These are phyloP conservation scores for Branchinecta lynchi DNA, from an alignment of 1,140 invertebrate genomes.

Conservation along the genomic window DNA sequence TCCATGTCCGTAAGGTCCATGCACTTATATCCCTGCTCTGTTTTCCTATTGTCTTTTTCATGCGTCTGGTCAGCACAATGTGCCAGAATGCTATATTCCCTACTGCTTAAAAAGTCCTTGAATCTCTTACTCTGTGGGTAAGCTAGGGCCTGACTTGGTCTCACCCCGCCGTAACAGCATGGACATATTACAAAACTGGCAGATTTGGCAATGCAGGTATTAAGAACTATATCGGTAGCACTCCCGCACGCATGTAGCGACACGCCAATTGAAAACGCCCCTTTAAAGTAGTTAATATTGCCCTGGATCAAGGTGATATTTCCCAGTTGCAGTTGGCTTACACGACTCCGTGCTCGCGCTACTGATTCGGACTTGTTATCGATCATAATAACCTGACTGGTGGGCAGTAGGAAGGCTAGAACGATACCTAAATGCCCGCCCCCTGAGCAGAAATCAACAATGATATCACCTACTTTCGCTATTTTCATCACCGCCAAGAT, in stretches of 20 bases:
- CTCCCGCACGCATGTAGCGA: conserved; percentile 86
- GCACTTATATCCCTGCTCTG: conserved; percentile 53
- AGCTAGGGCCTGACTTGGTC: conserved; percentile 46
- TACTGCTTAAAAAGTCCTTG: conserved; percentile 34
- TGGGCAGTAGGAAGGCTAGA: conserved; percentile 58
- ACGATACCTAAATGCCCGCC: conserved; percentile 81
- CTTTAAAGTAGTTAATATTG: conserved; percentile 67
- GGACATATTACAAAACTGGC: conserved; percentile 80
- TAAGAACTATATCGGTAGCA: conserved; percentile 78
- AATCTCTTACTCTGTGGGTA: conserved; percentile 52
- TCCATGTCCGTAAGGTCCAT: conserved; percentile 82
- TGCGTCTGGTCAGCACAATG: conserved; percentile 82
- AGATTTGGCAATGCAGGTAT: conserved; percentile 48
- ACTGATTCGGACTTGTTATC: conserved; percentile 87
- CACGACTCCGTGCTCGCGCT: conserved; percentile 50
- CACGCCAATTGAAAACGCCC: conserved; percentile 58
- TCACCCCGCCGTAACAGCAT: conserved; percentile 78
- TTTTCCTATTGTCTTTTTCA: conserved; percentile 48
- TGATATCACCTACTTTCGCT: conserved; percentile 38
- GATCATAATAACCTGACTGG: conserved; percentile 55
- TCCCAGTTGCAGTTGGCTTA: conserved; percentile 45
- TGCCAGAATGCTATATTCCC: conserved; percentile 60
- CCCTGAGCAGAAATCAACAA: conserved; percentile 90
- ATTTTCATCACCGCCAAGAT: conserved; percentile 56
- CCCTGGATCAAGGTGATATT: conserved; percentile 72